These are phyloP conservation scores for Tethya wilhelma DNA, from an alignment of 37 sponge, comb jelly and placozoan species.

Conservation along the genomic window DNA sequence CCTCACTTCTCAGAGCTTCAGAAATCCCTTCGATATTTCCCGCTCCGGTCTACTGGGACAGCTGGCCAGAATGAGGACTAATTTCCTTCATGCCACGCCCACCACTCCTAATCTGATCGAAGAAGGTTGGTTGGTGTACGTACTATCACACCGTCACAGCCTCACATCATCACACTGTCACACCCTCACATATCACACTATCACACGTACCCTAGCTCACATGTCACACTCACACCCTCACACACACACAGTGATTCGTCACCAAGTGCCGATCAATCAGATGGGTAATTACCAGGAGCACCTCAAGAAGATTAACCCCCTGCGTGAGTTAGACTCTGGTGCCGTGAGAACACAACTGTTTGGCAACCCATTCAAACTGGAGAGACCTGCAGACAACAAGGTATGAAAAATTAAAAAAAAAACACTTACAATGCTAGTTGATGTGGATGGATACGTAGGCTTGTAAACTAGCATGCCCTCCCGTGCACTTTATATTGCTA, in stretches of 20 bases:
- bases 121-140: slow-evolving; percentile 51
- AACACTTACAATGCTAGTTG: no score
- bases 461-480: background rate
- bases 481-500: background rate
- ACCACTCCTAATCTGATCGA: slow-evolving; percentile 46
- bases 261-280: slow-evolving; percentile 87
- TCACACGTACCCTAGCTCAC: background rate
- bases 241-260: slow-evolving; percentile 40
- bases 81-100: slow-evolving; percentile 54
- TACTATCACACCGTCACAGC: background rate
- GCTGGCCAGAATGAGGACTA: slow-evolving; percentile 68
- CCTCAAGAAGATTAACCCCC: slow-evolving; percentile 79
- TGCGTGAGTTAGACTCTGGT: slow-evolving; percentile 89
- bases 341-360: slow-evolving; percentile 90
- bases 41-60: slow-evolving; percentile 66
- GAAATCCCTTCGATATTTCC: slow-evolving; percentile 82
- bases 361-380: slow-evolving; percentile 92
- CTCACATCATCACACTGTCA: background rate
- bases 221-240: background rate
- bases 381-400: slow-evolving; percentile 70
- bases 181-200: background rate
- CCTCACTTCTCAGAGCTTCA: slow-evolving; percentile 50
- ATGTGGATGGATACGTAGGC: no score
- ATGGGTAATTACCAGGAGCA: slow-evolving; percentile 98
- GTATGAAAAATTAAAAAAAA: slow-evolving; percentile 1